Percentiles rank a stretch among this genome's conserved stretches.
These are phyloP conservation scores for Saccopteryx bilineata DNA, from an alignment of 2,113 vertebrate species.

Conservation along the genomic window DNA sequence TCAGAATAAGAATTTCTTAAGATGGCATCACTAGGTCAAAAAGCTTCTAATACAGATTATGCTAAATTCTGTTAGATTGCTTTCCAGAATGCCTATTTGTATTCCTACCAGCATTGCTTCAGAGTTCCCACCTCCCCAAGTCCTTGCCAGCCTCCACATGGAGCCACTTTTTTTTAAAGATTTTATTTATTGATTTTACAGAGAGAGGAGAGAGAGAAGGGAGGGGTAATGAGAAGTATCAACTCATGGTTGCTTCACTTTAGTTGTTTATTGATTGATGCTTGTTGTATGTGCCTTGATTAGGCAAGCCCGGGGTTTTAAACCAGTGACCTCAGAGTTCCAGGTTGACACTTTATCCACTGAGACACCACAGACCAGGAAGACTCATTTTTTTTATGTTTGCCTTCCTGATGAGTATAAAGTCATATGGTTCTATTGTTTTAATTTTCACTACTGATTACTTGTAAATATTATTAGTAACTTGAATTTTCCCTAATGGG, in stretches of 20 bases:
- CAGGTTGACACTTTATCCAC: no score
- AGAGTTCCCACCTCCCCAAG: background rate
- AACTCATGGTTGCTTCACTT: no score
- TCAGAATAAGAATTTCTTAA: slow-evolving; percentile 25
- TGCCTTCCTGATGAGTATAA: background rate
- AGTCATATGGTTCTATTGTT: background rate
- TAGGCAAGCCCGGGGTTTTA: no score
- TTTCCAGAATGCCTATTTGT: background rate
- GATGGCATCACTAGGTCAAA: background rate
- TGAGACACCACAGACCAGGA: no score
- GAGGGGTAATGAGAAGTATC: no score
- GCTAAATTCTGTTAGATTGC: background rate
- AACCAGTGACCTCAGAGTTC: no score
- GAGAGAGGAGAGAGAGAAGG: no score
- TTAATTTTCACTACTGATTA: slow-evolving; percentile 18
- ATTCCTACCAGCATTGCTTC: background rate
- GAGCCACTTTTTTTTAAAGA: background rate
- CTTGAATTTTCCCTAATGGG: slow-evolving; percentile 27
- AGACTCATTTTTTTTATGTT: background rate
- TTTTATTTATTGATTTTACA: no score
- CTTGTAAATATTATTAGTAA: background rate
- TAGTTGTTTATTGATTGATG: no score
- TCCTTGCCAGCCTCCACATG: background rate
- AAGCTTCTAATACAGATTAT: background rate
- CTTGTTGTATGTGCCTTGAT: no score